Base-by-base conservation (phyloP, 2,113 vertebrate genomes). In the Rhinoptilus africanus region DNA sequence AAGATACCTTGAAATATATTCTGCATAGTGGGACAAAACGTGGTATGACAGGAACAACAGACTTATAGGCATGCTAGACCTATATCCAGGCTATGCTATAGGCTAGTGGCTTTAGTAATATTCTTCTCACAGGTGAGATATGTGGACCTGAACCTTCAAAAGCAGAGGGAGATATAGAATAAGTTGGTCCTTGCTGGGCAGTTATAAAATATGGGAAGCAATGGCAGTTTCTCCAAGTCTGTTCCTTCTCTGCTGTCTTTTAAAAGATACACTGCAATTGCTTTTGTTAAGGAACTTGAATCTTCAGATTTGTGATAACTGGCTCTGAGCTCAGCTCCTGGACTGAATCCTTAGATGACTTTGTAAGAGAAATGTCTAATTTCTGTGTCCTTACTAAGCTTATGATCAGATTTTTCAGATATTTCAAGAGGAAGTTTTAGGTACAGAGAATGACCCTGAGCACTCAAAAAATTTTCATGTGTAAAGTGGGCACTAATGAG, bases 81-180 rank as follows among this genome's bases (percentile, higher is more conserved):
- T 75, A 32, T 45, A 68, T 19, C 9, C 54, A 75, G 47, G 20
- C 18, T 34, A 66, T 27, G 26, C 9, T 30, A 21, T 9, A 41
- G 20, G 5, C 53, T 63, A 9, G 9, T 54, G 71, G 30, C 16
- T 79, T 57, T 39, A 35, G 13, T 21, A 47, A 35, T 63, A 66
- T 22, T 37, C 34, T 56, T 81, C 26, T 85, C 41, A 37, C 9
- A 32, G 41, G 7, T 80, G 35, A 68, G 11, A 8, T 37, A 24
- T 10, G 8, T 76, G 37, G 26, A 72, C 7, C 14, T 50, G 28
- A 88, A 68, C n/a, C 32, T 63, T 51, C 39, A 59, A 88, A 93
- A 71, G 6, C 43, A 68, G 30, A 43, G 19, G 1, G 3, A 0
- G 0, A 11, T 51, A 43, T 3, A 50, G 34, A 82, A 88, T 48